Evolutionary conservation across 2,797 vertebrate genomes (phyloP).

Genomic region (Tangara arthus): DNA sequence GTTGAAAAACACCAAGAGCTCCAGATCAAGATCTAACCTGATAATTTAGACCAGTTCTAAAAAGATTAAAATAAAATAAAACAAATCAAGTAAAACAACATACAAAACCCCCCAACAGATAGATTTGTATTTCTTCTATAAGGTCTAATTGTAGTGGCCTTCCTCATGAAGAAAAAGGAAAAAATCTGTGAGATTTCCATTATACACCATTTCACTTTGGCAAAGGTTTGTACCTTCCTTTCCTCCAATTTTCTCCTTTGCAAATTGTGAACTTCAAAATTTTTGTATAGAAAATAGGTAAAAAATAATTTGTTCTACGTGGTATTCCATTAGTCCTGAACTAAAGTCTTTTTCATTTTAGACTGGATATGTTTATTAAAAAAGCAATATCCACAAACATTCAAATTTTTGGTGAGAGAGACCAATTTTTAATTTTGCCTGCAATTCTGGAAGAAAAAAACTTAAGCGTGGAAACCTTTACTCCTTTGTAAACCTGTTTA

Average conservation of each 20-base stretch:
- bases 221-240: neutral
- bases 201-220: neutral
- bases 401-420: neutral
- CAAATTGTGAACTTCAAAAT: neutral
- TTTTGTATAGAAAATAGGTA: neutral
- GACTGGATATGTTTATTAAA: neutral
- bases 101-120: rapidly evolving
- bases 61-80: neutral
- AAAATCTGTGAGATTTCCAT: neutral
- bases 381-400: neutral
- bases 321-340: neutral
- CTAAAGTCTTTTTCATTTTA: neutral
- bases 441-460: neutral
- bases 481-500: neutral
- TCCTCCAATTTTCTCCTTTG: neutral
- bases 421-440: neutral
- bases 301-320: neutral
- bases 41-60: neutral
- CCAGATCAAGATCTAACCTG: neutral
- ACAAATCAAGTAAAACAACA: neutral
- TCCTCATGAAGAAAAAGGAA: neutral
- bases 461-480: neutral
- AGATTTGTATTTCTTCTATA: neutral
- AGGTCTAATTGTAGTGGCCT: neutral
- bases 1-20: neutral